phyloP scores from a whole-genome alignment of 2,888 invertebrate species.

The Drosophila ezoana region DNA sequence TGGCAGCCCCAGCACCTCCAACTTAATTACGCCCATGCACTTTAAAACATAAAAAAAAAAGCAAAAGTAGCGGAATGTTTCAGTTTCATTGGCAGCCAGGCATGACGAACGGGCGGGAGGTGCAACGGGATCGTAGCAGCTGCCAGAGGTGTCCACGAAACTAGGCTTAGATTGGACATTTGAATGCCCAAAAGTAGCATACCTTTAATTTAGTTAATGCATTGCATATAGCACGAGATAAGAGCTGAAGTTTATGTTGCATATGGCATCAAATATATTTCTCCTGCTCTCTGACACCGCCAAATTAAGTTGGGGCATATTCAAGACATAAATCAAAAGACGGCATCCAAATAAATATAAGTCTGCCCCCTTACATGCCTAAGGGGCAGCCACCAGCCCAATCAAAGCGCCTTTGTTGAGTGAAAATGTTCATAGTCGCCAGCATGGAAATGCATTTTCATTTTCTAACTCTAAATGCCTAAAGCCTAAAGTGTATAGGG shows the following conservation, averaged over 20 bases:
- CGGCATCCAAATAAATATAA: conserved; percentile 3
- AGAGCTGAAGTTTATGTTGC: conserved; percentile 30
- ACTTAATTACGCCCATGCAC: conserved; percentile 66
- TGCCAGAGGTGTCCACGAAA: conserved; percentile 15
- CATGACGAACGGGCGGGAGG: conserved; percentile 30
- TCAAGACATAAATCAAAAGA: conserved; percentile 46
- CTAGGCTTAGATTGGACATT: conserved; percentile 1
- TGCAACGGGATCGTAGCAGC: conserved; percentile 13
- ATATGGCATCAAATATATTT: conserved; percentile 21
- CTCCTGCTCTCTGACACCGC: conserved; percentile 30
- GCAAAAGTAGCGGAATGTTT: conserved; percentile 78
- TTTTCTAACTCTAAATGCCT: conserved; percentile 25
- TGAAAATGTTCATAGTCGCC: conserved; percentile 58
- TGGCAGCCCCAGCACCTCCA: conserved; percentile 29
- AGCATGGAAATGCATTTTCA: conserved; percentile 63
- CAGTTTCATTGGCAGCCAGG: conserved; percentile 66
- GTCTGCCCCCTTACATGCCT: conserved; percentile 1
- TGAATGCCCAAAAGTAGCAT: conserved; percentile 17
- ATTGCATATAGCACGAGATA: conserved; percentile 10
- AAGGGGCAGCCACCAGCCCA: conserved; percentile 23
- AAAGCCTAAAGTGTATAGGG: conserved; percentile 22
- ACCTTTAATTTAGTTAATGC: conserved; percentile 49
- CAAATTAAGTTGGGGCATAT: conserved; percentile 42
- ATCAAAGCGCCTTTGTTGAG: conserved; percentile 63
- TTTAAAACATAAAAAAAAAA: conserved; percentile 43